Base-by-base conservation (phyloP, 2,888 invertebrate genomes). In the Phymatocera aterrima region DNA sequence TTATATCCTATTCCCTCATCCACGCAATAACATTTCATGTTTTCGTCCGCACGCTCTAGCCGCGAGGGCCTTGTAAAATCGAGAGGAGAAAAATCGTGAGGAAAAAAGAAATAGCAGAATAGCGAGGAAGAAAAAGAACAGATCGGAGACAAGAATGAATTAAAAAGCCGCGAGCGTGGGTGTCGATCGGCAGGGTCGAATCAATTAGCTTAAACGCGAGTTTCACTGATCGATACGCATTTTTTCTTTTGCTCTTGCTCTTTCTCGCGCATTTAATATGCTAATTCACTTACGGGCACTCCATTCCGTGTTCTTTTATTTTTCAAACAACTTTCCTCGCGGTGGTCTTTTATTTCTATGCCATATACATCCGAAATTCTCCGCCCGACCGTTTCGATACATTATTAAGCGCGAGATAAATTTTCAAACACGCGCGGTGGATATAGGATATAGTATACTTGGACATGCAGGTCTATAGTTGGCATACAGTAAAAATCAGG, bases 161-260 rank as follows among this genome's bases (percentile, higher is more conserved):
- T 8, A 51, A 51, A 57, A 57, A 21, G 24, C 1, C 21, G 6
- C 10, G 2, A 8, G 51, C 51, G 51, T 51, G 51, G 51, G 51
- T 21, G 51, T 21, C 51, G 51, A 51, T 2, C 21, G 21, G 10
- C 51, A 51, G 51, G 51, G 51, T 21, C 51, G 51, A 51, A 51
- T 51, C 51, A 51, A 51, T 51, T 51, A 51, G 51, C 24, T 51
- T 21, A 51, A 51, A 51, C 51, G n/a, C n/a, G 51, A 51, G 51
- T 51, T 51, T 51, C 51, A 51, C 51, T 10, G 51, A 51, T 51
- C 8, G 18, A 46, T n/a, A 51, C 18, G 10, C 10, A 21, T 21
- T 8, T 21, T 51, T 21, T 10, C 10, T 1, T 10, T 51, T 10
- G 48, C 48, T 18, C 3, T n/a, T 15, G 15, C n/a, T 15, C n/a